Evolutionary conservation across 2,888 invertebrate genomes (phyloP).

Genomic region (Chaetoderma sp.): DNA sequence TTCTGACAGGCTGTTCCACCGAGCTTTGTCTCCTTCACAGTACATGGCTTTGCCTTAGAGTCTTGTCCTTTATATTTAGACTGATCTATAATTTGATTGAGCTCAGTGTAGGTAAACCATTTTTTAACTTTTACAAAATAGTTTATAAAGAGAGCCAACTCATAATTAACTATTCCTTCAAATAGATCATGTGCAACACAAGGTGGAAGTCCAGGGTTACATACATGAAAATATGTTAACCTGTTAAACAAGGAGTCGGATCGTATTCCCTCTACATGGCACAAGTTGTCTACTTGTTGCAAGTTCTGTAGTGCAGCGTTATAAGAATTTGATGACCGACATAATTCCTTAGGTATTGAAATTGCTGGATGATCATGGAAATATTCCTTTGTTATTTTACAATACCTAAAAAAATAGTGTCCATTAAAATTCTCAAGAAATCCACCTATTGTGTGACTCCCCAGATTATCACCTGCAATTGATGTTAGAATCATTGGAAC

Average conservation of each 20-base stretch:
- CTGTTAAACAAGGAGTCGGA: background rate
- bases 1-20: background rate
- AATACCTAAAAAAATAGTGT: constrained; percentile 2
- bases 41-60: too few relatives aligned
- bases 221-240: constrained; percentile 5
- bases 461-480: constrained; percentile 10
- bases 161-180: background rate
- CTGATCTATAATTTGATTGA: too few relatives aligned
- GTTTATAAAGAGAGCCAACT: background rate
- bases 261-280: background rate
- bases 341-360: too few relatives aligned
- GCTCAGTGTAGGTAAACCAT: too few relatives aligned
- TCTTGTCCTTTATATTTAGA: too few relatives aligned
- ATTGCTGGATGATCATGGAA: too few relatives aligned
- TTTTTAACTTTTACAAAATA: background rate
- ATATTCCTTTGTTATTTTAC: background rate
- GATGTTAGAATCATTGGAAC: background rate
- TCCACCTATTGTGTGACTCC: constrained; percentile 9
- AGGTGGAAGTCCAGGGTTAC: background rate
- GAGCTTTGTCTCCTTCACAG: too few relatives aligned
- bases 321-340: too few relatives aligned
- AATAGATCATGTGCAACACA: constrained; percentile 6
- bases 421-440: constrained; percentile 11
- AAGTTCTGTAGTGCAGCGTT: background rate
- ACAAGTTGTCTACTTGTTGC: background rate